Evolutionary conservation across 2,113 vertebrate genomes (phyloP).

Genomic region (Anthoscopus minutus): DNA sequence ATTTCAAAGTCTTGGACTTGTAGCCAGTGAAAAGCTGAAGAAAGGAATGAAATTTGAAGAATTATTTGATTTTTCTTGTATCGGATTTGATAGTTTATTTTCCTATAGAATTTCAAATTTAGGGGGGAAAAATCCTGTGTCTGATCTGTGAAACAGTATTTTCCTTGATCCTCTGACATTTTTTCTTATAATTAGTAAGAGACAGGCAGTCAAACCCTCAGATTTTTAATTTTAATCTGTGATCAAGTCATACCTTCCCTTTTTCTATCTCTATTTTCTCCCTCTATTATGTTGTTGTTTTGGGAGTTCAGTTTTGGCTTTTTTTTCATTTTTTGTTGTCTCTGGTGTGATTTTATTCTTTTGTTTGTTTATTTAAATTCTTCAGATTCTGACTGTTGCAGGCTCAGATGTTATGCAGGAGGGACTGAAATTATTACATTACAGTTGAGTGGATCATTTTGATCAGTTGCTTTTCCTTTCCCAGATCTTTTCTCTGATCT

Average conservation of each 20-base stretch:
- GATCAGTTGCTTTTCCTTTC: not conserved
- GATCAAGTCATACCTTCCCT: not conserved
- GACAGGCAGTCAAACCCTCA: not conserved
- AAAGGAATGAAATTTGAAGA: not conserved
- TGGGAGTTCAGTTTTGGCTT: fast-evolving
- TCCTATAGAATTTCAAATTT: not conserved
- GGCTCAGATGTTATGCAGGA: not conserved
- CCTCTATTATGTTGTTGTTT: not conserved
- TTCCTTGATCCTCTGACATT: not conserved
- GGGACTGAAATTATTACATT: not conserved
- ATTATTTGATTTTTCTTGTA: not conserved
- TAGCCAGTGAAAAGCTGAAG: not conserved
- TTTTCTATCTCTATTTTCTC: not conserved
- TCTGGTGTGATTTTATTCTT: not conserved
- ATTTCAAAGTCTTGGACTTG: not conserved
- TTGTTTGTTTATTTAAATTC: not conserved
- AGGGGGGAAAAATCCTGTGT: not conserved
- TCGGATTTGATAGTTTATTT: not conserved
- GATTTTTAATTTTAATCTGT: not conserved
- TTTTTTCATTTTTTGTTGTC: not conserved
- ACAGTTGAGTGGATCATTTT: not conserved
- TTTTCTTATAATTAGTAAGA: not conserved
- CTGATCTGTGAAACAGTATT: not conserved
- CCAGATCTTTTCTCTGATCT: not conserved
- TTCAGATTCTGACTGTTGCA: not conserved